Base-by-base conservation (phyloP, 1,140 invertebrate genomes). In the Drosophila orena region DNA sequence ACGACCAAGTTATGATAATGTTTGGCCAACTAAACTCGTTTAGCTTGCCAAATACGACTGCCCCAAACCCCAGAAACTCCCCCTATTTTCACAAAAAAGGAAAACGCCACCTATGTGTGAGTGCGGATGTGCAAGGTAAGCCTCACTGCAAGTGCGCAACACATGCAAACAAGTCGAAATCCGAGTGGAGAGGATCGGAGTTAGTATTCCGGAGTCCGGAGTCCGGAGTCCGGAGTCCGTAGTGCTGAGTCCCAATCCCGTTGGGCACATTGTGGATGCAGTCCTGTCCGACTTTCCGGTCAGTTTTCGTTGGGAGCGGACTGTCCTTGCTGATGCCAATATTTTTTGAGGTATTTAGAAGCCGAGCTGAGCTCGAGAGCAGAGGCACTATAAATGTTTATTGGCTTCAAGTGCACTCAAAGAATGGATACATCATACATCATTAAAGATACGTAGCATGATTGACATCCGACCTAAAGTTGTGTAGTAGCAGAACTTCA, bases 11-110 rank as follows among this genome's bases (percentile, higher is more conserved):
- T 86, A 86, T 86, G 83, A 86, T 86, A 86, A 86, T 86, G 83
- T 89, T 85, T 86, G 83, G 83, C 83, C 83, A 86, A 89, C 83
- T 86, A 86, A 86, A 86, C 84, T 86, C 84, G 83, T 86, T 86
- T 86, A 86, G 83, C 69, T 65, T 71, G 83, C 83, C 81, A 76
- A 76, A 75, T 76, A 58, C 58, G 58, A 64, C 24, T 74, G 43
- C 47, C 15, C 24, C 49, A 14, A 4, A 52, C 22, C 17, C 20
- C 22, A 3, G 7, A 8, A 30, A 10, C 8, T 24, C 20, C 17
- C 50, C 5, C 27, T 46, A 37, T 42, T 56, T 17, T 27, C 44
- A 50, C 24, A 56, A 35, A 49, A 47, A 35, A 44, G 8, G 2
- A 68, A 34, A 42, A 42, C 34, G 12, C 30, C 55, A 30, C 30